Base-by-base conservation (phyloP, 2,113 vertebrate species). In the Oxygymnocypris stewartii region DNA sequence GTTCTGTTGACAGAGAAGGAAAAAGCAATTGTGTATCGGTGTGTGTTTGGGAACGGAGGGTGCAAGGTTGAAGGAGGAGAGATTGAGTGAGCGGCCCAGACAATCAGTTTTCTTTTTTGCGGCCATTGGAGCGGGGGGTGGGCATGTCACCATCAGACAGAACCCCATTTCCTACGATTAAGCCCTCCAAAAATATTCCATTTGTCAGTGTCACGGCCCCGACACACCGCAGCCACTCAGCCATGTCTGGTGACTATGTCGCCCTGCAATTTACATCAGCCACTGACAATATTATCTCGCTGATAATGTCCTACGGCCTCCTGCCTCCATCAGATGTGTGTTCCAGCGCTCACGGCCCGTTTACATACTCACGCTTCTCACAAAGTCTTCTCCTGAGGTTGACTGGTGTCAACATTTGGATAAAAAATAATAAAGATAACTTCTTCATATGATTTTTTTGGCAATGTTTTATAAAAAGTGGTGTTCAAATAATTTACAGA, bases 91-190 rank as follows among this genome's bases (percentile, higher is more conserved):
- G 59, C 61, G 14, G 89, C 88, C 88, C 89, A 93, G 90, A 54
- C 95, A 91, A 94, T 97, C 95, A 95, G 94, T 97, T 96, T 96
- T 95, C 95, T 96, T 31, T 94, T 96, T 91, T 88, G 94, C 91
- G 94, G 92, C 94, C 95, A 89, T 92, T 93, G 93, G 93, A 96
- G 96, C 96, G 94, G 89, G 94, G 95, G 95, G 90, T 90, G 40
- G 44, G 63, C 63, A 88, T 96, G 96, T 96, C 96, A 96, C 96
- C 89, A 94, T 94, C 96, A 95, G 96, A 96, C 96, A 95, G 95
- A 96, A 96, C 94, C 95, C 95, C 94, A 96, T 97, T 97, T 96
- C 96, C 95, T 96, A 95, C 96, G 96, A 96, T 97, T 97, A 97
- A 96, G 94, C 96, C 95, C 95, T 95, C 92, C 94, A 92, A 96